phyloP scores from a whole-genome alignment of 2,888 invertebrate species.

The Desoria tigrina region DNA sequence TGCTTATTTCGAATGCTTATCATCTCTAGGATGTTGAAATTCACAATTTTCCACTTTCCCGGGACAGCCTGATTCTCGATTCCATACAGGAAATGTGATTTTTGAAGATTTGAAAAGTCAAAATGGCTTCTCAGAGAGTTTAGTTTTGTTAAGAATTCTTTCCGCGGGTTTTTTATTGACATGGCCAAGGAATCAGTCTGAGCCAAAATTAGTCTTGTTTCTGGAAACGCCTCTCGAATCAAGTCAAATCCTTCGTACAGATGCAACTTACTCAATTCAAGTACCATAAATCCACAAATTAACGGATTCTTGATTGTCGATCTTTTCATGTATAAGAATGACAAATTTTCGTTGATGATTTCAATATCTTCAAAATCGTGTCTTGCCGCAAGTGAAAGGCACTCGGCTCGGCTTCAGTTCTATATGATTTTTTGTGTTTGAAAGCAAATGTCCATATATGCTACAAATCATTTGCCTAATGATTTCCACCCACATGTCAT shows the following conservation, averaged over 20 bases:
- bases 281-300: neutral
- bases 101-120: neutral
- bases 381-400: neutral
- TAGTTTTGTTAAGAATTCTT: neutral
- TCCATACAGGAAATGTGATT: neutral
- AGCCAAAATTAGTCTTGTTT: neutral
- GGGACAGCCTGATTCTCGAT: neutral
- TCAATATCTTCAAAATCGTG: neutral
- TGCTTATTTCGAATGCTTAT: neutral
- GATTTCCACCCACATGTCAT: neutral
- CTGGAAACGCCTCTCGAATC: neutral
- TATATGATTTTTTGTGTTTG: neutral
- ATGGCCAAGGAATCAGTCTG: neutral
- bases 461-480: neutral
- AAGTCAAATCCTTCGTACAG: neutral
- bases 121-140: neutral
- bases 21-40: neutral
- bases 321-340: neutral
- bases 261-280: neutral
- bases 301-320: neutral
- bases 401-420: neutral
- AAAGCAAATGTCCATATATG: neutral
- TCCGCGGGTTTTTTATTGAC: neutral
- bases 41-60: slow-evolving; percentile 2
- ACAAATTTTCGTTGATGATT: neutral